Percentiles rank a stretch among this genome's conserved stretches.
phyloP scores from a whole-genome alignment of 1,140 invertebrate species.

The Zaprionus taronus region DNA sequence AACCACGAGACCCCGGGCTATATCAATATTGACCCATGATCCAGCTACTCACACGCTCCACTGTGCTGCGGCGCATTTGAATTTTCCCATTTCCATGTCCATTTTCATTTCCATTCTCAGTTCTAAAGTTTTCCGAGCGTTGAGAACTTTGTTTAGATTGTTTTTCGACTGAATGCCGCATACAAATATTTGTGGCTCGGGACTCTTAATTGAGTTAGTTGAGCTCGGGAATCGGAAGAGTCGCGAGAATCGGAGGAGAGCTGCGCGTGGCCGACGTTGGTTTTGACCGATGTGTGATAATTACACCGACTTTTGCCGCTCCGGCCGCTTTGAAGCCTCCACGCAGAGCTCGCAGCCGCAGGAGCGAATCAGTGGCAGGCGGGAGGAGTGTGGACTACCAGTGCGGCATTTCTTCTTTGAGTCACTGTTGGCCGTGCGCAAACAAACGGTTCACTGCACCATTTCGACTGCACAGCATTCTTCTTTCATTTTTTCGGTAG shows the following conservation, averaged over 20 bases:
- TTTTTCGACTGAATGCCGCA: slow-evolving; percentile 80
- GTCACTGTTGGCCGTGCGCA: slow-evolving; percentile 67
- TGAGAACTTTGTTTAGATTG: slow-evolving; percentile 70
- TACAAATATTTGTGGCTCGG: slow-evolving; percentile 74
- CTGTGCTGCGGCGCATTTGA: slow-evolving; percentile 53
- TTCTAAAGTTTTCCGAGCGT: background rate
- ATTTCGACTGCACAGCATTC: slow-evolving; percentile 58
- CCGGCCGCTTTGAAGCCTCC: slow-evolving; percentile 69
- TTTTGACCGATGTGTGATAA: slow-evolving; percentile 82
- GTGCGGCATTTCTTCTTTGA: slow-evolving; percentile 57
- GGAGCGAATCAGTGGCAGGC: background rate
- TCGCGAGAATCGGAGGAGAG: slow-evolving; percentile 23
- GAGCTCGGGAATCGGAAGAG: slow-evolving; percentile 37
- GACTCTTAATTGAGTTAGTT: slow-evolving; percentile 79
- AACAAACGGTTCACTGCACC: slow-evolving; percentile 77
- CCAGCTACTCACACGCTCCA: slow-evolving; percentile 45
- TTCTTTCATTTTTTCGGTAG: slow-evolving; percentile 42
- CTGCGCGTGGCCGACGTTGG: slow-evolving; percentile 72
- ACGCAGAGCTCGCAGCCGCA: slow-evolving; percentile 10
- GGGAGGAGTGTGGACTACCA: slow-evolving; percentile 3
- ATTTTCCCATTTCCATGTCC: slow-evolving; percentile 25
- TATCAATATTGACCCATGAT: slow-evolving; percentile 56
- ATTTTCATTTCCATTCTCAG: background rate
- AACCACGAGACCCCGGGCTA: slow-evolving; percentile 10
- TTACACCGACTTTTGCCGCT: slow-evolving; percentile 58